These are phyloP conservation scores for Panorpa germanica DNA, from an alignment of 2,888 invertebrate genomes.

Conservation along the genomic window DNA sequence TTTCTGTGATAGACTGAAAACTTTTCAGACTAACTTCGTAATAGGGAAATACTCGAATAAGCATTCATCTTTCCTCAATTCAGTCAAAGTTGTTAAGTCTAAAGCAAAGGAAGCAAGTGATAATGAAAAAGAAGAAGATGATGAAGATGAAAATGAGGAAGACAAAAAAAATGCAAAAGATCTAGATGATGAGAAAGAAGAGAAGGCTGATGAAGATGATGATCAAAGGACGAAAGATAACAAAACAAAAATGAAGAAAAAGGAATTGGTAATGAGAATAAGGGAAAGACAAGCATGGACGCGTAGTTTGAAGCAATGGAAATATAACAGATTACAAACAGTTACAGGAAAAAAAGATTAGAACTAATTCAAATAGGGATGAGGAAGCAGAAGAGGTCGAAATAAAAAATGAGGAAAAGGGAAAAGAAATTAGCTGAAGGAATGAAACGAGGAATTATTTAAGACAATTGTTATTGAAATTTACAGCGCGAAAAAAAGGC, in stretches of 20 bases:
- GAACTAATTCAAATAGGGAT: no score
- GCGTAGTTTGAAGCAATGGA: no score
- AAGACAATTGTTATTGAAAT: no score
- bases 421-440: no score
- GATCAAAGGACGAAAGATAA: neutral
- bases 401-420: no score
- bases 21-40: slow-evolving; percentile 6
- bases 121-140: neutral
- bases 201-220: neutral
- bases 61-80: neutral
- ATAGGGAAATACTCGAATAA: no score
- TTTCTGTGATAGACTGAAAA: slow-evolving; percentile 7
- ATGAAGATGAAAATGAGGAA: neutral
- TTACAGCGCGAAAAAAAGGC: no score
- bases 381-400: no score
- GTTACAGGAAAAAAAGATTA: no score
- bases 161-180: neutral
- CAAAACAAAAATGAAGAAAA: slow-evolving; percentile 1
- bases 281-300: neutral
- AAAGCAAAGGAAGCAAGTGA: neutral
- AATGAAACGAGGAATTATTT: no score
- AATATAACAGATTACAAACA: no score
- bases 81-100: no score
- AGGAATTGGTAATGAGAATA: neutral
- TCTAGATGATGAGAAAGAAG: neutral